Percentiles rank a stretch among this genome's conserved stretches.
Evolutionary conservation across 2,888 invertebrate species (phyloP).

Genomic region (Andricus quercusramuli): DNA sequence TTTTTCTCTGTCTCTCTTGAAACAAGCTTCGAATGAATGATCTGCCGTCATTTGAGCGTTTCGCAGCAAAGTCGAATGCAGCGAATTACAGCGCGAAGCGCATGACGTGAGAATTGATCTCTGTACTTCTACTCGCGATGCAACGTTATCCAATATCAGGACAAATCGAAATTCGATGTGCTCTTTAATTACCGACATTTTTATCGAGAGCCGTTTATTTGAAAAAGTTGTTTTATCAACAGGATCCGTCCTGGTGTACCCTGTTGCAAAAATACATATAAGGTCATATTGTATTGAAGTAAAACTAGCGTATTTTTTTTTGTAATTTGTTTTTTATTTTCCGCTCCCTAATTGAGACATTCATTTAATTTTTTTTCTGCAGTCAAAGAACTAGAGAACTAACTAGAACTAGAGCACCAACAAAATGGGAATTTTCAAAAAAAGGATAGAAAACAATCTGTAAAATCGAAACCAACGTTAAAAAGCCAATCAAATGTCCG

Average conservation of each 20-base stretch:
- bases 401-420: too few relatives aligned
- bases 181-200: slow-evolving; percentile 18
- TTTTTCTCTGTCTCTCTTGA: slow-evolving; percentile 35
- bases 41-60: slow-evolving; percentile 41
- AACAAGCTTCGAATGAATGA: slow-evolving; percentile 29
- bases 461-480: too few relatives aligned
- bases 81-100: slow-evolving; percentile 37
- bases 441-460: too few relatives aligned
- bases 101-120: slow-evolving; percentile 40
- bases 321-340: too few relatives aligned
- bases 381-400: too few relatives aligned
- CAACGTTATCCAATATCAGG: slow-evolving; percentile 31
- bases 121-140: slow-evolving; percentile 22
- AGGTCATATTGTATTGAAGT: too few relatives aligned
- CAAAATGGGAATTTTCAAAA: too few relatives aligned
- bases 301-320: too few relatives aligned
- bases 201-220: not conserved
- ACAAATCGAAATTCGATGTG: slow-evolving; percentile 31
- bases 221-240: slow-evolving; percentile 6
- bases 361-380: too few relatives aligned
- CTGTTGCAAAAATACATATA: not conserved
- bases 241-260: not conserved
- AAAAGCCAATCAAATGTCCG: too few relatives aligned
- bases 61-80: slow-evolving; percentile 21
- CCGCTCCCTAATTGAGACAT: too few relatives aligned